phyloP scores from a whole-genome alignment of 37 sponge, comb jelly and placozoan species.

The Petrosia ficiformis region DNA sequence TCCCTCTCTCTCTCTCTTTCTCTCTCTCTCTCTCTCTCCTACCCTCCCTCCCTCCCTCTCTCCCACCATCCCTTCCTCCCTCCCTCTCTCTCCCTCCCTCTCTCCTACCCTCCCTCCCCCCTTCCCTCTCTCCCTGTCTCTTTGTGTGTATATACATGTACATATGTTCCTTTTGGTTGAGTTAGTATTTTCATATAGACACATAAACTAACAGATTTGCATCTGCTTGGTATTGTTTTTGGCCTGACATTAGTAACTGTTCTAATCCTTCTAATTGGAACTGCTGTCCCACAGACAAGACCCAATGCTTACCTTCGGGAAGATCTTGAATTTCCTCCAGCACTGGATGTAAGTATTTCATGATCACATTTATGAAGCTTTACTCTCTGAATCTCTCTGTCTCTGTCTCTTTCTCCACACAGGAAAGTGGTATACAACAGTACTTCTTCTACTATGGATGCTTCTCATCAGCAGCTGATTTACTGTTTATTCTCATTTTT shows the following conservation, averaged over 20 bases:
- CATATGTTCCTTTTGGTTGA: too few species aligned
- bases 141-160: too few species aligned
- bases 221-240: background rate
- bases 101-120: too few species aligned
- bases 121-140: too few species aligned
- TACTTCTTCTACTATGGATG: background rate
- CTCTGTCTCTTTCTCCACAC: background rate
- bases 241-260: background rate
- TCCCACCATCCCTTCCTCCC: too few species aligned
- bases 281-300: conserved; percentile 1
- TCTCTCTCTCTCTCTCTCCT: too few species aligned
- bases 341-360: background rate
- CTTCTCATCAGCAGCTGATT: background rate
- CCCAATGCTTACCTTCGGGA: background rate
- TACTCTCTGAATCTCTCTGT: background rate
- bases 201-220: background rate
- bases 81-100: too few species aligned
- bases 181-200: too few species aligned
- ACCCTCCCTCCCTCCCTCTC: too few species aligned
- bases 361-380: background rate
- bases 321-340: background rate
- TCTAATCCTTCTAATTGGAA: background rate
- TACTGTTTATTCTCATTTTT: background rate
- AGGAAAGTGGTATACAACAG: background rate
- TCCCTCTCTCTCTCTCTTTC: too few species aligned